phyloP scores from a whole-genome alignment of 2,113 vertebrate genomes.

The Mionectes macconnelli region DNA sequence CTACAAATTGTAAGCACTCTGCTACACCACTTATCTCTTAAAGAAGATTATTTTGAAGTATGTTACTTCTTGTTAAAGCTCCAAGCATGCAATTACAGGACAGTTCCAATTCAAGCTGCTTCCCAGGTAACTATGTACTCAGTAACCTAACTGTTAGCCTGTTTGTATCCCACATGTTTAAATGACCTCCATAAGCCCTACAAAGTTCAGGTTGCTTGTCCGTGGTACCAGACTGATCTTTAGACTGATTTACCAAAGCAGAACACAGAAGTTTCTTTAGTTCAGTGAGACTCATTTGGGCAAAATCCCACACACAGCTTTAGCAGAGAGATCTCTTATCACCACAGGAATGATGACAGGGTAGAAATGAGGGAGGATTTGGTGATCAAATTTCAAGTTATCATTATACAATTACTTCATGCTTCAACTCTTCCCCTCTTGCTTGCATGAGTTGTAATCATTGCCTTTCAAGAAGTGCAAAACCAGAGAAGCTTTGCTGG shows the following conservation, averaged over 20 bases:
- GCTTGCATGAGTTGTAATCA: not conserved
- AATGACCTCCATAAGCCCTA: slow-evolving; percentile 5
- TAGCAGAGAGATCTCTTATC: slow-evolving; percentile 1
- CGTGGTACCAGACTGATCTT: slow-evolving; percentile 17
- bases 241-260: not conserved
- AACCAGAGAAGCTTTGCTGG: not conserved
- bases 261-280: slow-evolving; percentile 29
- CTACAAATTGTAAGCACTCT: not conserved
- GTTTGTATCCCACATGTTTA: not conserved
- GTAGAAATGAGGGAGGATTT: not conserved
- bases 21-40: not conserved
- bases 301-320: not conserved
- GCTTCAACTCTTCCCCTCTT: not conserved
- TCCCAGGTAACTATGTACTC: not conserved
- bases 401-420: not conserved
- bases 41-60: not conserved
- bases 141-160: not conserved
- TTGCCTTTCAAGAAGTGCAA: not conserved
- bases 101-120: slow-evolving; percentile 19
- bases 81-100: slow-evolving; percentile 1
- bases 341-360: not conserved
- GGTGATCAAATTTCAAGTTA: not conserved
- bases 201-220: slow-evolving; percentile 31
- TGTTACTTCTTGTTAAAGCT: slow-evolving; percentile 3
- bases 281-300: not conserved